These are phyloP conservation scores for Scaptomyza hsui DNA, from an alignment of 1,140 invertebrate species.

Conservation along the genomic window DNA sequence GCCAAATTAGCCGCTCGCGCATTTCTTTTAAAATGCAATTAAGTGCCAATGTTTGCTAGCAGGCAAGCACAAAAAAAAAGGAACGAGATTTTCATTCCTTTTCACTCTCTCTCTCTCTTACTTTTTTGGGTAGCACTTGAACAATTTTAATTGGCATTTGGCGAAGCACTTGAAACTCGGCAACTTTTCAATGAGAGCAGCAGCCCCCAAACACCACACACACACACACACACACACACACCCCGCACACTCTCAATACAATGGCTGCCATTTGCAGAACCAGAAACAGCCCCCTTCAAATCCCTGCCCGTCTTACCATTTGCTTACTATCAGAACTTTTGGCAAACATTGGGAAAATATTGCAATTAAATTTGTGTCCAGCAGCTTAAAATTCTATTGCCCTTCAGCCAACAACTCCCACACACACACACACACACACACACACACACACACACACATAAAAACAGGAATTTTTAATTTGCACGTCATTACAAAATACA, in stretches of 20 bases:
- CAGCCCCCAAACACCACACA: neutral
- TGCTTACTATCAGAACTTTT: constrained; percentile 30
- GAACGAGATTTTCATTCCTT: neutral
- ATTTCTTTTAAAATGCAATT: constrained; percentile 80
- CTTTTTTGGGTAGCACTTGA: constrained; percentile 39
- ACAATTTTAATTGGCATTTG: constrained; percentile 75
- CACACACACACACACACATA: constrained; percentile 8
- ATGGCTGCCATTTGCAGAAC: constrained; percentile 36
- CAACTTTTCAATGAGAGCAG: constrained; percentile 51
- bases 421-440: constrained; percentile 1
- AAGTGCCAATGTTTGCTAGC: constrained; percentile 68
- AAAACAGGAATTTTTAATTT: constrained; percentile 75
- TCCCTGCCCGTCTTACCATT: constrained; percentile 1
- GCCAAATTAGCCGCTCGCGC: constrained; percentile 75
- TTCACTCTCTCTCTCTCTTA: neutral
- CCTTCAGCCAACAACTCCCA: constrained; percentile 29
- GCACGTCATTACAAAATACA: constrained; percentile 64
- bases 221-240: too few species aligned
- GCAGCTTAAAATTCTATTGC: constrained; percentile 53
- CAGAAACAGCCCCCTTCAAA: neutral
- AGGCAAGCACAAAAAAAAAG: constrained; percentile 24
- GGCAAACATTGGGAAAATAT: constrained; percentile 30
- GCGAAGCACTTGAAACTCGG: constrained; percentile 63
- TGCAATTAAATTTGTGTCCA: constrained; percentile 50
- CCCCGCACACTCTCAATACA: neutral